Base-by-base conservation (phyloP, 2,113 vertebrate species). In the Panthera tigris region DNA sequence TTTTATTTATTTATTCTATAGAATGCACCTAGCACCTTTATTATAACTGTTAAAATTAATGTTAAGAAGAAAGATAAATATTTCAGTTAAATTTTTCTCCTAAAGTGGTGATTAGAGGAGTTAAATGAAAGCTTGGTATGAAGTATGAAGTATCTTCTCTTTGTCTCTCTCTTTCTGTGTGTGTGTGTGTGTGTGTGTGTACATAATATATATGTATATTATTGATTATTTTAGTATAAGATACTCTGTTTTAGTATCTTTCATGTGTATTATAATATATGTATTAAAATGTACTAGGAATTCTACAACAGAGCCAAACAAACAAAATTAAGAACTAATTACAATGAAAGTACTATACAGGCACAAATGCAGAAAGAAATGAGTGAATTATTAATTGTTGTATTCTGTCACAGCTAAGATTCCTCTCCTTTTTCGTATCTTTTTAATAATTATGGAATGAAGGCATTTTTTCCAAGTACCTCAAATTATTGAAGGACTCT, bases 21-120 rank as follows among this genome's bases (percentile, higher is more conserved):
- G 65, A 96, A 97, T 61, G 29, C 50, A 36, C 74, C 79, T 96
- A 92, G 76, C 90, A 94, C 73, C 65, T 0, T 4, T 89, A 31
- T 94, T 97, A 74, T 97, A 50, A 97, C 39, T 93, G 71, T 74
- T 96, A 89, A 92, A 98, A 91, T 96, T 81, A 97, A 73, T 96
- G 29, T 96, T 98, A 86, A 65, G 45, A 95, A n/a, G 25, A 6
- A 65, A 71, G 61, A 61, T 95, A 19, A 83, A 63, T 1, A 57
- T 96, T 76, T 41, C 66, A 76, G 96, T 95, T 50, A 48, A 68
- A 52, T 2, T 31, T 94, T 87, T 4, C 23, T 88, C 31, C 1
- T 87, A 41, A 63, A 31, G 80, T 78, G 86, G 74, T 91, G 0
- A 95, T 74, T 79, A 73, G 82, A 95, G 21, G 45, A 84, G 8